Conservation (phyloP, 1,140 invertebrate genomes). For the Heliothis virescens region DNA sequence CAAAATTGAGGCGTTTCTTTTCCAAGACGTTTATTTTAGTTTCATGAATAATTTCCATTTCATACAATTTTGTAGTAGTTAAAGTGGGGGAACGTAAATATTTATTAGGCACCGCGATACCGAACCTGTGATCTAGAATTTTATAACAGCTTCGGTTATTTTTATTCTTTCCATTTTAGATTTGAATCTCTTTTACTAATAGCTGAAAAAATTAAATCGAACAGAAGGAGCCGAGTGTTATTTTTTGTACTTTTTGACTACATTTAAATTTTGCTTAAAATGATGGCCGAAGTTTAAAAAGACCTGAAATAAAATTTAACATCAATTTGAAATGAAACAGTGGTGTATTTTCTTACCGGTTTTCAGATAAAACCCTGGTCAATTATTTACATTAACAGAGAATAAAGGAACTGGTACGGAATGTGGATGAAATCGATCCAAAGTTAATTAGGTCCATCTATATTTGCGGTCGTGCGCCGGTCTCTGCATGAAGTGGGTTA, state of each 20-base stretch:
- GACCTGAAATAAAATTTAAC: background rate
- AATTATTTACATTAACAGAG: constrained; percentile 47
- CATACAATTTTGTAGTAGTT: constrained; percentile 37
- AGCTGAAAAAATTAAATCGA: constrained; percentile 13
- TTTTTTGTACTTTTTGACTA: constrained; percentile 15
- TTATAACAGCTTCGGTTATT: constrained; percentile 19
- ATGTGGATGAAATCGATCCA: constrained; percentile 60
- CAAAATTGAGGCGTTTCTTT: constrained; percentile 48
- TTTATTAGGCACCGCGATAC: constrained; percentile 51
- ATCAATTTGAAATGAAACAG: background rate
- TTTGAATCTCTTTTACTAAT: constrained; percentile 36
- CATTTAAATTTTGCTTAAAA: background rate
- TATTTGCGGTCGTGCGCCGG: constrained; percentile 55
- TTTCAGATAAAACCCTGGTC: constrained; percentile 22
- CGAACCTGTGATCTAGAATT: constrained; percentile 41
- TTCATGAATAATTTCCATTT: constrained; percentile 51
- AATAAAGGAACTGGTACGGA: constrained; percentile 48
- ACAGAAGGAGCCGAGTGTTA: constrained; percentile 11
- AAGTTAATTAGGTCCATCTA: constrained; percentile 67
- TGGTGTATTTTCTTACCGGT: background rate
- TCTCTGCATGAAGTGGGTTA: constrained; percentile 41
- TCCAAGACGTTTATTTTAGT: constrained; percentile 42
- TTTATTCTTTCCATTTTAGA: background rate
- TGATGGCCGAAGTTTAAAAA: background rate
- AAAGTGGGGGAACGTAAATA: constrained; percentile 45